Base-by-base conservation (phyloP, 2,113 vertebrate species). In the Gobio gobio region DNA sequence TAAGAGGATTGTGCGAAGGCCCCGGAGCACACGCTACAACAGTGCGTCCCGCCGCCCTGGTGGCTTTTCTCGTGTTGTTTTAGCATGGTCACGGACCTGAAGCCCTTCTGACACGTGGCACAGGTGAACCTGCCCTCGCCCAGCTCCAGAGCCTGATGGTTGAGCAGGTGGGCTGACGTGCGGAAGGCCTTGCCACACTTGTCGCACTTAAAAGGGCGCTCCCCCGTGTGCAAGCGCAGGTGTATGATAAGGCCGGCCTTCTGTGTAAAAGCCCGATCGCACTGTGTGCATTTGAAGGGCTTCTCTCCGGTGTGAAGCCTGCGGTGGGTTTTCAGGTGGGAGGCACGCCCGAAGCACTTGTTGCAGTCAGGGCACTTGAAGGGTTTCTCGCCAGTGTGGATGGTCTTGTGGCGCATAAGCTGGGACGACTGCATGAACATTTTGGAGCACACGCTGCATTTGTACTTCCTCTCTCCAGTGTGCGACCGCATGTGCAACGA, bases 361-460 rank as follows among this genome's bases (percentile, higher is more conserved):
- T 94, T 94, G 1, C 95, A 95, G 1, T 94, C 94, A 0, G 93
- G 89, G 84, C 95, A 95, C 66, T 94, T 95, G 73, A 94, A 95
- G 0, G 95, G 94, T 74, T 92, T 87, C 86, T 95, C 92, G 1
- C 95, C 94, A 0, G 92, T 92, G 89, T 95, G 95, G 86, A 92
- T 92, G 29, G 90, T 88, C 89, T 92, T 93, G 91, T 95, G 95
- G 0, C 94, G 93, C 84, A 94, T 78, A 77, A 95, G 90, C 86
- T 95, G 94, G 16, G 94, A 90, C 1, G 94, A 82, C 92, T 94
- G 93, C n/a, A 91, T 87, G 87, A 95, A 95, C 74, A 89, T 90
- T 88, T 95, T 95, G 13, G 91, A 91, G 20, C 95, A 95, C 16
- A 87, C 88, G 80, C 74, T 88, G 12, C 94, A 95, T 72, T 87